Evolutionary conservation across 2,113 vertebrate species (phyloP).

Genomic region (Indicator maculatus): DNA sequence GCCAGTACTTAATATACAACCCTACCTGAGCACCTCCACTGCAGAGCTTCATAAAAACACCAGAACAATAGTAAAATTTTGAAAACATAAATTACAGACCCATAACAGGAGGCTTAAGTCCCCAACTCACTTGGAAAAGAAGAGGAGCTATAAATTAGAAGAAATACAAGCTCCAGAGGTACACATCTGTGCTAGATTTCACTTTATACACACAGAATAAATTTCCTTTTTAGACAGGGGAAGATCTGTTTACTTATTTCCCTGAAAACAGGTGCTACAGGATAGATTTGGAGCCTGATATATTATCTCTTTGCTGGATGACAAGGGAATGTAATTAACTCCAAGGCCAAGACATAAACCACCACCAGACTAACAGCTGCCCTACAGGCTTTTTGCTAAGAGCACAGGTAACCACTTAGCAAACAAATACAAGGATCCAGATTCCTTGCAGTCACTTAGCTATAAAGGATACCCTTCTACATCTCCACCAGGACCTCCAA

Average conservation of each 20-base stretch:
- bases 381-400: not conserved
- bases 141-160: constrained; percentile 48
- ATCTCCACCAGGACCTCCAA: not conserved
- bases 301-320: not conserved
- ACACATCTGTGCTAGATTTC: constrained; percentile 8
- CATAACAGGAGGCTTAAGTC: not conserved
- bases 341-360: not conserved
- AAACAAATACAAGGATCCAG: not conserved
- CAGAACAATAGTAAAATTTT: constrained; percentile 15
- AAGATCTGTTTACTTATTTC: constrained; percentile 14
- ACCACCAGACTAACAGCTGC: not conserved
- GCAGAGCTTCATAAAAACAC: constrained; percentile 37
- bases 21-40: not conserved
- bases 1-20: constrained; percentile 36
- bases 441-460: not conserved
- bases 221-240: not conserved
- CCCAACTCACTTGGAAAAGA: not conserved
- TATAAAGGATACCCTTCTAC: not conserved
- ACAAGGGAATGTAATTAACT: not conserved
- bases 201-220: constrained; percentile 38
- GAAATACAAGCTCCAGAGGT: constrained; percentile 21
- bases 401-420: not conserved
- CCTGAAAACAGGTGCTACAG: constrained; percentile 17
- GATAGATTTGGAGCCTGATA: not conserved
- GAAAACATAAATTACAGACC: constrained; percentile 45